Conservation (phyloP, 2,888 invertebrate genomes). For the Pristionchus mayeri region DNA sequence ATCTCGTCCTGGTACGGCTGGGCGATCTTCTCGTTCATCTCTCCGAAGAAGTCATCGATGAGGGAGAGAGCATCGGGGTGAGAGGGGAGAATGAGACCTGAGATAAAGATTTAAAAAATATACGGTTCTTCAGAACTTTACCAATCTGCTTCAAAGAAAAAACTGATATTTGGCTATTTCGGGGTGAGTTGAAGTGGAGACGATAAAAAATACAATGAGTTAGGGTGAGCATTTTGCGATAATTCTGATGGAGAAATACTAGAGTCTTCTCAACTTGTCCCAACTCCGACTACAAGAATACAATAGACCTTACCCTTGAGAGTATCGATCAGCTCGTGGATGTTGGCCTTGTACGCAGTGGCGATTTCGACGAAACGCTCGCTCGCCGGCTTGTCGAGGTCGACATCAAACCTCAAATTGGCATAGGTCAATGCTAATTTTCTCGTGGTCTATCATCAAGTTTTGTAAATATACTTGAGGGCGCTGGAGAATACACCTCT, state of each 20-base stretch:
- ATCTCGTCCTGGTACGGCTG: constrained; percentile 72
- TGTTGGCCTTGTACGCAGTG: constrained; percentile 66
- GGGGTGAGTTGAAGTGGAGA: too few relatives aligned
- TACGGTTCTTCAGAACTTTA: too few relatives aligned
- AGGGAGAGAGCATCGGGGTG: constrained; percentile 64
- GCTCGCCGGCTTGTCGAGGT: constrained; percentile 68
- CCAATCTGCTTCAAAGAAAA: too few relatives aligned
- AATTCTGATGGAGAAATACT: too few relatives aligned
- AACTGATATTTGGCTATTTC: too few relatives aligned
- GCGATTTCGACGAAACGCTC: constrained; percentile 68
- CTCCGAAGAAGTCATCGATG: constrained; percentile 65
- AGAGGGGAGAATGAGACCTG: constrained; percentile 59
- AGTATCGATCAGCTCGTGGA: constrained; percentile 65
- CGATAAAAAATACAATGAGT: too few relatives aligned
- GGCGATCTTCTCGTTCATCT: constrained; percentile 62
- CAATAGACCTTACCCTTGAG: constrained; percentile 39
- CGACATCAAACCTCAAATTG: constrained; percentile 69
- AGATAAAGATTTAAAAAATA: not conserved
- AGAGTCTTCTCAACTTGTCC: too few relatives aligned
- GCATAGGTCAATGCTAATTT: not conserved
- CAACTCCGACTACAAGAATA: too few relatives aligned
- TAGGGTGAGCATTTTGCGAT: too few relatives aligned
- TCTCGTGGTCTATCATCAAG: not conserved
- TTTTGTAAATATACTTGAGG: not conserved
- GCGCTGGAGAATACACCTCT: not conserved